Conservation (phyloP, 2,113 vertebrate species). For the Madoqua kirkii region DNA sequence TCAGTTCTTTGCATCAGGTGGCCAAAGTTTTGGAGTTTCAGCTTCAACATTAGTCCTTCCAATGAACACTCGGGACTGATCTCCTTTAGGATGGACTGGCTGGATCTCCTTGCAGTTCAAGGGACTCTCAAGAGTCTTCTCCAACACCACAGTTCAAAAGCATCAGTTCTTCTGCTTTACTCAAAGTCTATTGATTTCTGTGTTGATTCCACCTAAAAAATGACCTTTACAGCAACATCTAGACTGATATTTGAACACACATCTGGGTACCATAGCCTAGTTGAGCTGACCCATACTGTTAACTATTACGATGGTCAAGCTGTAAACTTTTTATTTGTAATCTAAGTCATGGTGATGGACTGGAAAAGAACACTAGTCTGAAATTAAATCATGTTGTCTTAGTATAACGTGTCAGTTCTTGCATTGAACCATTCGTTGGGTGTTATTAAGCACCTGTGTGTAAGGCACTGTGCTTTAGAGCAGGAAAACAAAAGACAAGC, state of each 20-base stretch:
- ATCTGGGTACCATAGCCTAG: not conserved
- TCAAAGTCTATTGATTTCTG: not conserved
- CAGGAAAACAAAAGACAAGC: not conserved
- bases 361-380: not conserved
- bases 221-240: not conserved
- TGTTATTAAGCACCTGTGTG: not conserved
- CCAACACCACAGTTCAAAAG: not conserved
- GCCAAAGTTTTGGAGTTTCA: not conserved
- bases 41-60: not conserved
- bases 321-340: not conserved
- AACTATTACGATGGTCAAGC: not conserved
- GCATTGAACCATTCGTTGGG: rapidly evolving
- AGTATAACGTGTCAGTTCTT: not conserved
- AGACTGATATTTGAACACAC: not conserved
- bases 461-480: not conserved
- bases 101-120: not conserved
- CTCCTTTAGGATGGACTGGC: not conserved
- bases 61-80: not conserved
- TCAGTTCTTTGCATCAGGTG: not conserved
- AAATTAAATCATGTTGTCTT: not conserved
- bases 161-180: not conserved
- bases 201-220: not conserved
- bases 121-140: not conserved
- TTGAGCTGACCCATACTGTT: not conserved
- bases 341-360: not conserved